Evolutionary conservation across 2,797 vertebrate genomes (phyloP).

Genomic region (Sciurus vulgaris): DNA sequence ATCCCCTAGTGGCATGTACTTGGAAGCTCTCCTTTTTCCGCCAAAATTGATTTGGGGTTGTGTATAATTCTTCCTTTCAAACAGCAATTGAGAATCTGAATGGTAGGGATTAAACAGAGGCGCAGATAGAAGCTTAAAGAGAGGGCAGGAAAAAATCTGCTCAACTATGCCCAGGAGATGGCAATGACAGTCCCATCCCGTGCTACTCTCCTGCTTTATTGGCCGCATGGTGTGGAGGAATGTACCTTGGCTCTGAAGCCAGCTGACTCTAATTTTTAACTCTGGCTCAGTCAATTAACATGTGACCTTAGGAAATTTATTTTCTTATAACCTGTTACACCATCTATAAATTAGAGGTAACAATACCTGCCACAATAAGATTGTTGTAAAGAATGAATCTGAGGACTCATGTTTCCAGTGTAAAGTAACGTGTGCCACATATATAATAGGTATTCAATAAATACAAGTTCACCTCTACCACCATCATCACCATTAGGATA

Average conservation of each 20-base stretch:
- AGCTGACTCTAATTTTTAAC: neutral
- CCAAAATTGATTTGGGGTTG: conserved; percentile 75
- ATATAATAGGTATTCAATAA: neutral
- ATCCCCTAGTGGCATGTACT: conserved; percentile 66
- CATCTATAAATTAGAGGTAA: conserved; percentile 21
- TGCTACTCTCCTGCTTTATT: fast-evolving
- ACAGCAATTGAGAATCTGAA: conserved; percentile 67
- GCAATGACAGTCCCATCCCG: neutral
- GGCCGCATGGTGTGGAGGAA: neutral
- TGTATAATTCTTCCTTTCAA: conserved; percentile 76
- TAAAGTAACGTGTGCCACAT: neutral
- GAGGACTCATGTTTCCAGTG: neutral
- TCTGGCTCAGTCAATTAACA: conserved; percentile 31
- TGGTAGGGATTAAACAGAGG: conserved; percentile 30
- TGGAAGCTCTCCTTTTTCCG: conserved; percentile 72
- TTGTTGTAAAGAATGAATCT: neutral
- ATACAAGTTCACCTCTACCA: neutral
- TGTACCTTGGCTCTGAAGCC: neutral
- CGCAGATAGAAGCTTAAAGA: neutral
- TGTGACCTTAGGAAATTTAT: conserved; percentile 16
- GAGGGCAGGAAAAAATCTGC: neutral
- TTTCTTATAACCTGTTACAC: conserved; percentile 26
- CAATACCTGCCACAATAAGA: neutral
- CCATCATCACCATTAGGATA: neutral
- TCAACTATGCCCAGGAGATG: neutral